Evolutionary conservation across 1,140 invertebrate species (phyloP).

Genomic region (Drosophila pseudoananassae): DNA sequence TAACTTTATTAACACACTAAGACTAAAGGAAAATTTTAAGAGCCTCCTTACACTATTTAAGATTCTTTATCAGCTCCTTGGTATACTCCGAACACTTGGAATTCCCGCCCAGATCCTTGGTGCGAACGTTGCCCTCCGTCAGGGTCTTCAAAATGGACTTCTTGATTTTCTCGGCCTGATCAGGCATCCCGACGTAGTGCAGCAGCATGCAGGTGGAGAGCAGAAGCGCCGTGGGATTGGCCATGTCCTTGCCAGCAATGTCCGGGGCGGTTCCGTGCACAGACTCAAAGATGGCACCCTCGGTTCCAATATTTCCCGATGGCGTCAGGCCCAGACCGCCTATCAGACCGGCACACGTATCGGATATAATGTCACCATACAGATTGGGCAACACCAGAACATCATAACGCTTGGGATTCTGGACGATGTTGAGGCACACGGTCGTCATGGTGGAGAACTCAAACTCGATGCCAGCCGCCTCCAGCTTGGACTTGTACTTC

Average conservation of each 20-base stretch:
- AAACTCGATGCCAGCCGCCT: slow-evolving; percentile 94
- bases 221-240: slow-evolving; percentile 98
- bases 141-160: slow-evolving; percentile 95
- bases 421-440: slow-evolving; percentile 99
- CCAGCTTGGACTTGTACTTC: slow-evolving; percentile 86
- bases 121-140: slow-evolving; percentile 92
- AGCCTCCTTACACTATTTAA: slow-evolving; percentile 13
- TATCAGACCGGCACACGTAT: slow-evolving; percentile 99
- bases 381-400: slow-evolving; percentile 99
- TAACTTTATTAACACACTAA: background rate
- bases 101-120: slow-evolving; percentile 97
- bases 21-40: background rate
- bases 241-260: slow-evolving; percentile 99
- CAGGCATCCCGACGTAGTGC: slow-evolving; percentile 94
- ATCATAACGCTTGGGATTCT: slow-evolving; percentile 97
- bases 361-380: slow-evolving; percentile 99
- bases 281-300: slow-evolving; percentile 99
- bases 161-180: slow-evolving; percentile 94
- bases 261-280: slow-evolving; percentile 99
- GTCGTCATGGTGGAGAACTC: slow-evolving; percentile 99
- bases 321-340: slow-evolving; percentile 99
- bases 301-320: slow-evolving; percentile 98
- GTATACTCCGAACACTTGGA: slow-evolving; percentile 99
- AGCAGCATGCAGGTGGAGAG: slow-evolving; percentile 99
- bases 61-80: slow-evolving; percentile 91